Evolutionary conservation across 2,888 invertebrate species (phyloP).

Genomic region (Mimachlamys varia): DNA sequence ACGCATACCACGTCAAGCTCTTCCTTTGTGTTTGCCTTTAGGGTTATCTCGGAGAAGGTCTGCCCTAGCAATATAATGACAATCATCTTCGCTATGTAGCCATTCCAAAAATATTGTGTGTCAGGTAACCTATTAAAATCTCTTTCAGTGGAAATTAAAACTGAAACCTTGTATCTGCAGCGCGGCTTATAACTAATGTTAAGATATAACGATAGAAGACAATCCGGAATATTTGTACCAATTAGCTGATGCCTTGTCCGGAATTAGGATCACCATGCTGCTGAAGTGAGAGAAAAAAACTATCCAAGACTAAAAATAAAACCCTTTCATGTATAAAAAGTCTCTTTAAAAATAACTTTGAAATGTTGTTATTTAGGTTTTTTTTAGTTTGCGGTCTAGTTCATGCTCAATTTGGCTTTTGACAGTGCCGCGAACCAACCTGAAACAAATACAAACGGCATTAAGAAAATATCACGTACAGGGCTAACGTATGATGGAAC

Average conservation of each 20-base stretch:
- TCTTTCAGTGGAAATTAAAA: neutral
- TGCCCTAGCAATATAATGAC: neutral
- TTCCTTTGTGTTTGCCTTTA: neutral
- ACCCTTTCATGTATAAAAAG: neutral
- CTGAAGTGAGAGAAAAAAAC: neutral
- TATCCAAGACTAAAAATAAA: neutral
- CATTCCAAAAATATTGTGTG: neutral
- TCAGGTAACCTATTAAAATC: neutral
- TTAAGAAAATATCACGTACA: no score
- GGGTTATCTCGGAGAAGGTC: neutral
- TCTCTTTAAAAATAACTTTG: neutral
- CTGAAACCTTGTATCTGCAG: neutral
- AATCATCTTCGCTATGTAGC: constrained; percentile 17
- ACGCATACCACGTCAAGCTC: neutral
- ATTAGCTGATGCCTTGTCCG: neutral
- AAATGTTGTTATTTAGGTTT: neutral
- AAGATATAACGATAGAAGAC: neutral
- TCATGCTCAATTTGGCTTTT: neutral
- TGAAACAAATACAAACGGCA: no score
- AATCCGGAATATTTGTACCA: neutral
- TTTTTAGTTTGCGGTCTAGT: no score
- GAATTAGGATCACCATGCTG: neutral
- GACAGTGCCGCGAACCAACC: neutral
- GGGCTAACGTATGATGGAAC: no score
- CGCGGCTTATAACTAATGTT: neutral